Conservation (phyloP, 2,113 vertebrate species). For the Tupaia tana region DNA sequence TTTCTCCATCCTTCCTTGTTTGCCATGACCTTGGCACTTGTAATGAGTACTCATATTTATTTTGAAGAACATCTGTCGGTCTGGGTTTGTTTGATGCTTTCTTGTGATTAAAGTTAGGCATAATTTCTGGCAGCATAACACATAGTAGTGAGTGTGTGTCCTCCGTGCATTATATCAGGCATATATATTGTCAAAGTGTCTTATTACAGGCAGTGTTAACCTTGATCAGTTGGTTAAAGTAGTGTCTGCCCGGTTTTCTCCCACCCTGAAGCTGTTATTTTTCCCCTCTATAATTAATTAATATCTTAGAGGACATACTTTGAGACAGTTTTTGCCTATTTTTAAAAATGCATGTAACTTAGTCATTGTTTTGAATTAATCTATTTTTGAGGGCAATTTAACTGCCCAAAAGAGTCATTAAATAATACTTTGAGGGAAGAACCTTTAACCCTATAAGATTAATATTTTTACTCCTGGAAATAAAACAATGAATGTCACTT, state of each 20-base stretch:
- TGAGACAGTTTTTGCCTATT: neutral
- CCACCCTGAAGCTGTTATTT: conserved; percentile 18
- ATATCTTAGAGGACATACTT: neutral
- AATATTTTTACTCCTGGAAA: neutral
- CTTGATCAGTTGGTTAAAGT: neutral
- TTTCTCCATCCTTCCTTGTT: neutral
- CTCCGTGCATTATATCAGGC: neutral
- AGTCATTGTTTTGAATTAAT: conserved; percentile 48
- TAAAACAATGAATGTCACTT: neutral
- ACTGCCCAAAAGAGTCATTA: conserved; percentile 7
- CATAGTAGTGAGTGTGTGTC: neutral
- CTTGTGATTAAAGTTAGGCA: neutral
- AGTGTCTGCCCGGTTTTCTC: neutral
- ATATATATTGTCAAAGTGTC: neutral
- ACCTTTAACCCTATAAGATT: neutral
- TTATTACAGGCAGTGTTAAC: neutral
- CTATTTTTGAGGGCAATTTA: conserved; percentile 15
- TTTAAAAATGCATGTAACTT: neutral
- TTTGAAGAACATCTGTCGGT: neutral
- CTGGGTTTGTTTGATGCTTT: conserved; percentile 28
- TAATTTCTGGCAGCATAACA: neutral
- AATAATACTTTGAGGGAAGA: neutral
- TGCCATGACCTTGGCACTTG: neutral
- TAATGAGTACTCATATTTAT: neutral
- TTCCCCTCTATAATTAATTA: neutral